Evolutionary conservation across 2,888 invertebrate species (phyloP).

Genomic region (Mylabris sibirica): DNA sequence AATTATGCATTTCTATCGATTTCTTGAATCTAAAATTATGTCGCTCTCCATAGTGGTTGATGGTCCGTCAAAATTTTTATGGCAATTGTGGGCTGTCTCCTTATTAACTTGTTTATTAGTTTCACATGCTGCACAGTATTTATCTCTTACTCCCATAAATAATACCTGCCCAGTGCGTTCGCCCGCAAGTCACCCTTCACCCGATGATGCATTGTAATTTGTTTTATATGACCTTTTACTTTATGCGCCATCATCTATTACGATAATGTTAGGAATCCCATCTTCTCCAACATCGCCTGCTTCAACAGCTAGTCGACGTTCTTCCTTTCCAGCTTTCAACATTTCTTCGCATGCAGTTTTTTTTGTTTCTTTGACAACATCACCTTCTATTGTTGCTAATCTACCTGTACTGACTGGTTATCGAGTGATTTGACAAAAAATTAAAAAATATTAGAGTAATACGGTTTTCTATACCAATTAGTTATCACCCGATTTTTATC

Average conservation of each 20-base stretch:
- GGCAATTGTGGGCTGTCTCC: conserved; percentile 26
- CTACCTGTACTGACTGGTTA: conserved; percentile 4
- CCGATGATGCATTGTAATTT: conserved; percentile 24
- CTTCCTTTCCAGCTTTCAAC: conserved; percentile 17
- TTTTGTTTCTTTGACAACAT: conserved; percentile 15
- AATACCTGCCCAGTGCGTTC: conserved; percentile 29
- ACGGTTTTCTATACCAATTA: no score
- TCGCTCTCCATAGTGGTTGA: conserved; percentile 34
- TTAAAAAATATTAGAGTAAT: no score
- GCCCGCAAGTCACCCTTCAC: conserved; percentile 25
- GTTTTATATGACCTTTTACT: conserved; percentile 35
- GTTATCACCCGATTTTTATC: no score
- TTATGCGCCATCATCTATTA: conserved; percentile 41
- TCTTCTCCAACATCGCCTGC: conserved; percentile 32
- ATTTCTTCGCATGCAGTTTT: conserved; percentile 16
- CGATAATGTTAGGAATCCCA: conserved; percentile 34
- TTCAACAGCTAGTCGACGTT: conserved; percentile 31
- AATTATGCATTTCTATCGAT: conserved; percentile 26
- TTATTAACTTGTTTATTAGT: conserved; percentile 13
- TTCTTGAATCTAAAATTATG: conserved; percentile 29
- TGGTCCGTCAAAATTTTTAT: conserved; percentile 33
- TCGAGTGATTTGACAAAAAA: no score
- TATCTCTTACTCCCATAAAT: conserved; percentile 33
- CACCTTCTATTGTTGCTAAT: not conserved
- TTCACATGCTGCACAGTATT: conserved; percentile 31